Percentiles rank a stretch among this genome's conserved stretches.
Conservation (phyloP, 2,113 vertebrate genomes). For the Caloenas nicobarica region DNA sequence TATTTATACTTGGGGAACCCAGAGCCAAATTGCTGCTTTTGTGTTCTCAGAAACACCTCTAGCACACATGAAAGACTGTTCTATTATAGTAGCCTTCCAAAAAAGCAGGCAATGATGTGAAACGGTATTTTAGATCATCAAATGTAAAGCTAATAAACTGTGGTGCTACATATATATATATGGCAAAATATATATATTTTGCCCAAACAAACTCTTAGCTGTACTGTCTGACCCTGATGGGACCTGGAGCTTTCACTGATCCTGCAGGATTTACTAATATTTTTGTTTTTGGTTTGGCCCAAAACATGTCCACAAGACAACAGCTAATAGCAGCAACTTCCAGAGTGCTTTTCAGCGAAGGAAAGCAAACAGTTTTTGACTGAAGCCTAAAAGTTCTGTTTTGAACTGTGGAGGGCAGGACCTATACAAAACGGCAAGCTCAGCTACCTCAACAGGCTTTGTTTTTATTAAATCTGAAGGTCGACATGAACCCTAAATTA, state of each 20-base stretch:
- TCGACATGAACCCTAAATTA: neutral
- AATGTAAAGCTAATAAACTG: neutral
- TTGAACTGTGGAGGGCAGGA: neutral
- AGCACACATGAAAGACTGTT: neutral
- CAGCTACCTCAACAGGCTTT: neutral
- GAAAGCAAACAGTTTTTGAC: neutral
- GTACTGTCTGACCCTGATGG: neutral
- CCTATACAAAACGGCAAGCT: neutral
- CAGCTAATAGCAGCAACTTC: neutral
- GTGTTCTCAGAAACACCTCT: neutral
- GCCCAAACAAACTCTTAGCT: neutral
- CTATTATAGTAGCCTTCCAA: neutral
- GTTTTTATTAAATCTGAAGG: slow-evolving; percentile 11
- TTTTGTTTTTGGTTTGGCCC: neutral
- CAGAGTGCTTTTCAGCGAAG: neutral
- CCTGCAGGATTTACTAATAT: neutral
- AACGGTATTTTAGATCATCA: neutral
- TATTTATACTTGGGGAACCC: neutral
- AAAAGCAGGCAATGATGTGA: neutral
- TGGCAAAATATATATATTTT: too few species aligned
- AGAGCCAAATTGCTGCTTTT: neutral
- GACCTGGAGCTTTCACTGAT: neutral
- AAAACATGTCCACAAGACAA: neutral
- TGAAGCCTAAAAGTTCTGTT: neutral
- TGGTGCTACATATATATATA: neutral